A percentile compares a stretch with the other conserved stretches of the same genome.
Conservation (phyloP, 2,113 vertebrate species). For the Leptodactylus fuscus region DNA sequence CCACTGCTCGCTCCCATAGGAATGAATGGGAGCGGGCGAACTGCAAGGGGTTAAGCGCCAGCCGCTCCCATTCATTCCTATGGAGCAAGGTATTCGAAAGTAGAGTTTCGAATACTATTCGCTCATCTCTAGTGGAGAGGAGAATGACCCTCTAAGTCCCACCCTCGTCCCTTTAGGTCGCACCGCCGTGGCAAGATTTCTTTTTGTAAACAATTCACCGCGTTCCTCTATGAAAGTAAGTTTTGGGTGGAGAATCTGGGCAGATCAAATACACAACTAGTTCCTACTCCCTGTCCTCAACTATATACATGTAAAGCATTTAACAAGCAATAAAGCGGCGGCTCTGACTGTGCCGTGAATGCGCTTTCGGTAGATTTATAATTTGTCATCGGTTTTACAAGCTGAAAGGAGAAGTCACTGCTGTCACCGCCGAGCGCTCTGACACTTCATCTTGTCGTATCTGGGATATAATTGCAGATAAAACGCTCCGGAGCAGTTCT, state of each 20-base stretch:
- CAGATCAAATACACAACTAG: neutral
- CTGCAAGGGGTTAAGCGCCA: too few relatives aligned
- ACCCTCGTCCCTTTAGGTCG: neutral
- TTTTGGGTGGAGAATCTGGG: constrained; percentile 15
- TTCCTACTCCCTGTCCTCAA: neutral
- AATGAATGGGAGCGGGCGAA: too few relatives aligned
- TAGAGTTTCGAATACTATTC: too few relatives aligned
- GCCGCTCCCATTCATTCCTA: too few relatives aligned
- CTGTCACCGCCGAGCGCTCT: neutral
- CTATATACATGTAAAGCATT: neutral
- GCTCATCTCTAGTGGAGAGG: too few relatives aligned
- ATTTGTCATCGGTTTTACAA: neutral
- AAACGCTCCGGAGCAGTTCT: neutral
- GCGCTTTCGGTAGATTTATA: neutral
- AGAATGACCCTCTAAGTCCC: too few relatives aligned
- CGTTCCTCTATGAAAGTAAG: neutral
- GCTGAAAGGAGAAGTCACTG: neutral
- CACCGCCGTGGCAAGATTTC: neutral
- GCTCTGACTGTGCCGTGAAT: neutral
- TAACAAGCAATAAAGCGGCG: constrained; percentile 1
- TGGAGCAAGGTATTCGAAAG: too few relatives aligned
- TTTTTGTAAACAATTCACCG: neutral
- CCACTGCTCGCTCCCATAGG: too few relatives aligned
- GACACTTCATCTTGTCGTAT: neutral
- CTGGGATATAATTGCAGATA: neutral